These are phyloP conservation scores for Cosmopolites sordidus DNA, from an alignment of 2,888 invertebrate species.

Conservation along the genomic window DNA sequence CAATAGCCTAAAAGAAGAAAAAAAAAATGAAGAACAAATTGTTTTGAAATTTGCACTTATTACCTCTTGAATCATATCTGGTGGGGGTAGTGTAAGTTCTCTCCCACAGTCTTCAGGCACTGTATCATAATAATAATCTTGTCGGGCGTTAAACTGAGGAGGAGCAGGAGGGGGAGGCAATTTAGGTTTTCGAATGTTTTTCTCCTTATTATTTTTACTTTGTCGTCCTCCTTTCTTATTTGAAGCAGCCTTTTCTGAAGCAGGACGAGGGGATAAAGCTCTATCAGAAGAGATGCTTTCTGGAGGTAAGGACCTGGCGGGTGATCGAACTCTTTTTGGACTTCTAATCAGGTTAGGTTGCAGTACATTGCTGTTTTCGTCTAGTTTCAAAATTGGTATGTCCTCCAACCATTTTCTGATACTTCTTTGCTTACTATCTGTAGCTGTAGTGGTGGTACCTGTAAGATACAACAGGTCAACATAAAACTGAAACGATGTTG, in stretches of 20 bases:
- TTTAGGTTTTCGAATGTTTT: slow-evolving; percentile 36
- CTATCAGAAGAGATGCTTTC: slow-evolving; percentile 33
- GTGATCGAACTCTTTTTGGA: slow-evolving; percentile 38
- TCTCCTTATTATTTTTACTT: slow-evolving; percentile 25
- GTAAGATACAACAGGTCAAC: background rate
- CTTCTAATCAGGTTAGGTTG: slow-evolving; percentile 10
- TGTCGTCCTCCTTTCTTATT: background rate
- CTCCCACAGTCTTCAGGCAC: slow-evolving; percentile 23
- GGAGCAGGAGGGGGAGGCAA: slow-evolving; percentile 48
- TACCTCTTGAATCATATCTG: slow-evolving; percentile 62
- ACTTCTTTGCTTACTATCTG: slow-evolving; percentile 69
- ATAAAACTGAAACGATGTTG: background rate
- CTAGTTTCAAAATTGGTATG: slow-evolving; percentile 52
- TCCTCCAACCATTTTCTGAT: slow-evolving; percentile 74
- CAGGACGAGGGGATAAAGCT: slow-evolving; percentile 36
- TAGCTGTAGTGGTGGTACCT: slow-evolving; percentile 39
- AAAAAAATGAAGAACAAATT: background rate
- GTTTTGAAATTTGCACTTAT: too few relatives aligned
- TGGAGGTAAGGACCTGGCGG: slow-evolving; percentile 41
- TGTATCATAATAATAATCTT: slow-evolving; percentile 31
- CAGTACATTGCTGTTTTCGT: slow-evolving; percentile 12
- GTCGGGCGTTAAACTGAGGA: slow-evolving; percentile 28
- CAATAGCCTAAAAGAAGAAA: slow-evolving; percentile 48
- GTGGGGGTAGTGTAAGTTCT: slow-evolving; percentile 41
- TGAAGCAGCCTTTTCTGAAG: slow-evolving; percentile 28